These are phyloP conservation scores for Anoura caudifer DNA, from an alignment of 2,113 vertebrate species.

Conservation along the genomic window DNA sequence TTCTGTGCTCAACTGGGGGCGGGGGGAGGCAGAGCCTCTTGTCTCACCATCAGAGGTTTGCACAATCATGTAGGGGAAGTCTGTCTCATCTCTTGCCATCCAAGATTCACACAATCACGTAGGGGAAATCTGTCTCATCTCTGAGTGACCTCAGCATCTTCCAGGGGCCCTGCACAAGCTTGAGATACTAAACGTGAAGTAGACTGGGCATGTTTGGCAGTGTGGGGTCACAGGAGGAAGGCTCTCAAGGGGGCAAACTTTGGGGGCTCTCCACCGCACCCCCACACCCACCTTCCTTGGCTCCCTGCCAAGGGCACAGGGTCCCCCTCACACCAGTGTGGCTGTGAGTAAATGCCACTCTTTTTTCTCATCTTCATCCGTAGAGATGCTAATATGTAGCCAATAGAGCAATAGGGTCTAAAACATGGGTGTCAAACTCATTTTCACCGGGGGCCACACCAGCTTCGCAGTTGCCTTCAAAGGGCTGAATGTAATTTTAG, in stretches of 20 bases:
- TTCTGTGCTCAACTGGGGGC: background rate
- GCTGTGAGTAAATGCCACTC: background rate
- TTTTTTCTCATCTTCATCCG: background rate
- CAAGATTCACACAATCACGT: background rate
- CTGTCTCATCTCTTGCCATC: background rate
- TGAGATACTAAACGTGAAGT: too few relatives aligned
- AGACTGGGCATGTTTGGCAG: background rate
- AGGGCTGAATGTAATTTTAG: too few relatives aligned
- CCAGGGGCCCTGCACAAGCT: too few relatives aligned
- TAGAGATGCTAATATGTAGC: background rate
- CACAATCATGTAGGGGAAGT: too few relatives aligned
- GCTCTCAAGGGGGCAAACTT: background rate
- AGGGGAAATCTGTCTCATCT: background rate
- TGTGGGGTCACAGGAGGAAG: background rate
- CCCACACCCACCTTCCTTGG: background rate
- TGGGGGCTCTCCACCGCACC: background rate
- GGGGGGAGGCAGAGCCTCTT: too few relatives aligned
- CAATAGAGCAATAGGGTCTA: background rate
- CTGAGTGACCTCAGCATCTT: background rate
- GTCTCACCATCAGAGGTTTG: background rate
- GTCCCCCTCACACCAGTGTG: background rate
- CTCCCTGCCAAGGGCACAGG: background rate
- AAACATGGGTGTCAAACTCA: too few relatives aligned
- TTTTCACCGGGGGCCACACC: too few relatives aligned
- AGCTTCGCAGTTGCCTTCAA: too few relatives aligned